These are phyloP conservation scores for Acleris sparsana DNA, from an alignment of 2,888 invertebrate genomes.

Conservation along the genomic window DNA sequence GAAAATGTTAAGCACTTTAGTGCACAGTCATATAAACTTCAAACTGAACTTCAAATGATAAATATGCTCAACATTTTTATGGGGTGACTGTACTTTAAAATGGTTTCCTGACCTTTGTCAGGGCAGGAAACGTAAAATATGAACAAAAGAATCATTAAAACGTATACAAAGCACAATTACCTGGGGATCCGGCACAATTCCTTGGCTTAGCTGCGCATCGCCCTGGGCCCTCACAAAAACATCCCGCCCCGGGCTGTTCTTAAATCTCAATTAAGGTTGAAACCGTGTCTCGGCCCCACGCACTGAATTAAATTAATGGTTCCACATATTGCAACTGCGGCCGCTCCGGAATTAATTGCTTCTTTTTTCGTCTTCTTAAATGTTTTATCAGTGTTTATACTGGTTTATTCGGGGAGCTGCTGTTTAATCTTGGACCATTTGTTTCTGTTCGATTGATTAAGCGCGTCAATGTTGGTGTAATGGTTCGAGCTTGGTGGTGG, in stretches of 20 bases:
- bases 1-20: too few species aligned
- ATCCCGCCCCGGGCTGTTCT: conserved; percentile 68
- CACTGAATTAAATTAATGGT: conserved; percentile 83
- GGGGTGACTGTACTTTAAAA: neutral
- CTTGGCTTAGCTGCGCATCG: conserved; percentile 36
- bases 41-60: too few species aligned
- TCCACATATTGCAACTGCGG: conserved; percentile 78
- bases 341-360: conserved; percentile 73
- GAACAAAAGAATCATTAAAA: conserved; percentile 28
- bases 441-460: conserved; percentile 35
- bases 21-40: too few species aligned
- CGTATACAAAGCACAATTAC: conserved; percentile 34
- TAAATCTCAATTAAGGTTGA: conserved; percentile 83
- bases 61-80: too few species aligned
- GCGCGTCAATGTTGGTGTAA: conserved; percentile 19
- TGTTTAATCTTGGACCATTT: conserved; percentile 48
- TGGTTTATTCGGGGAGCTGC: conserved; percentile 69
- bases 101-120: neutral
- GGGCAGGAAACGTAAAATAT: neutral
- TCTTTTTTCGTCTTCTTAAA: conserved; percentile 74
- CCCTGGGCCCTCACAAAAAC: conserved; percentile 63
- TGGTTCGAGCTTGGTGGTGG: neutral
- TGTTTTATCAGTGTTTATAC: conserved; percentile 70
- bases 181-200: conserved; percentile 30
- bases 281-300: conserved; percentile 79